Evolutionary conservation across 2,113 vertebrate species (phyloP).

Genomic region (Glaucidium brasilianum): DNA sequence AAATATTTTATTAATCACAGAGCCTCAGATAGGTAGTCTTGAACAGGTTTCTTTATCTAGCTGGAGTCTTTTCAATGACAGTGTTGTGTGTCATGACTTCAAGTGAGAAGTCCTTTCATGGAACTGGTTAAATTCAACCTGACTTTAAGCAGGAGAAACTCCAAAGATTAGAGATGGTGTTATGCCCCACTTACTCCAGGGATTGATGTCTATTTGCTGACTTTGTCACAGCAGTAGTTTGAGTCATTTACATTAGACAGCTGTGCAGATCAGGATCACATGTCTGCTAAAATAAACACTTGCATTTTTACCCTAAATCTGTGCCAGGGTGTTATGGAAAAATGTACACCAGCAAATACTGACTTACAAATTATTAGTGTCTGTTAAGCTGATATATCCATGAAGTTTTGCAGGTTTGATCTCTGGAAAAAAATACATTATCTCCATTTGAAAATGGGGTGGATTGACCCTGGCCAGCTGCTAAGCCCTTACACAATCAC

Average conservation of each 20-base stretch:
- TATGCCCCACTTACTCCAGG: background rate
- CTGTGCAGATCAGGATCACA: background rate
- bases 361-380: background rate
- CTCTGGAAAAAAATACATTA: background rate
- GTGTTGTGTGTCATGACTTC: background rate
- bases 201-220: background rate
- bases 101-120: background rate
- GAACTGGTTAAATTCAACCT: background rate
- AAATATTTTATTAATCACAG: background rate
- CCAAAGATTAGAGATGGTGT: background rate
- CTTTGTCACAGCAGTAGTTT: background rate
- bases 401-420: background rate
- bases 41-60: background rate
- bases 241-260: background rate
- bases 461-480: background rate
- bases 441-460: background rate
- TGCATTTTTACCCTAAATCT: background rate
- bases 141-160: background rate
- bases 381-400: background rate
- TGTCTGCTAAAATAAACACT: background rate
- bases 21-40: background rate
- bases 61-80: background rate
- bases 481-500: background rate
- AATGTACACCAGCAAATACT: background rate
- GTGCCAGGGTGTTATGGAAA: background rate